Conservation (phyloP, 1,140 invertebrate genomes). For the Brevipalpus yothersi region DNA sequence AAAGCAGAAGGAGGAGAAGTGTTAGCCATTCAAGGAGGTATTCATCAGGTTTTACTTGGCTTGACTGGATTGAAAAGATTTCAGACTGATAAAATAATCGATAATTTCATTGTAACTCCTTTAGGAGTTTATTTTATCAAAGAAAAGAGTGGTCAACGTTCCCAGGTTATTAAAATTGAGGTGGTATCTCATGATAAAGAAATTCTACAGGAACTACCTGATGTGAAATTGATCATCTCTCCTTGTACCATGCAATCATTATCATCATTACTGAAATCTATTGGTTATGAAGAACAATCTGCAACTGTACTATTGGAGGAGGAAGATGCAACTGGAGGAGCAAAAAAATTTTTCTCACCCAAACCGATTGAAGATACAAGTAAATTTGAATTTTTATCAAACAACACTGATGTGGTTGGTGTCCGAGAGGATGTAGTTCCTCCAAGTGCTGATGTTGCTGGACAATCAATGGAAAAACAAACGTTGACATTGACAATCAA, state of each 20-base stretch:
- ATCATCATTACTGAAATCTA: conserved; percentile 34
- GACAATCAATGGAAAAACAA: neutral
- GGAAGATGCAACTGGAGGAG: too few relatives aligned
- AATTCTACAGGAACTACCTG: conserved; percentile 20
- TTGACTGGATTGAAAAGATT: neutral
- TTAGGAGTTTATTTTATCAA: neutral
- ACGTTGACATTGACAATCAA: conserved; percentile 1
- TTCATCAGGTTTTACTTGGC: conserved; percentile 1
- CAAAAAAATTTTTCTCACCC: neutral
- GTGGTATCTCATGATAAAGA: conserved; percentile 17
- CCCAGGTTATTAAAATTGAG: conserved; percentile 29
- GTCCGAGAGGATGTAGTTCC: neutral
- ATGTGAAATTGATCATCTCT: conserved; percentile 59
- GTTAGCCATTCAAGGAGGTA: neutral
- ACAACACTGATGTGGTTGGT: neutral
- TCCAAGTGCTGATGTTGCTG: neutral
- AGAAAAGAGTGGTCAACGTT: neutral
- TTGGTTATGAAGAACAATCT: conserved; percentile 21
- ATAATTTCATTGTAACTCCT: conserved; percentile 4
- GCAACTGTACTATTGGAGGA: too few relatives aligned
- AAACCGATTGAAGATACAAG: neutral
- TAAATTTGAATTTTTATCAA: neutral
- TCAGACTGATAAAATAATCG: neutral
- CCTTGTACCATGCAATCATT: conserved; percentile 49
- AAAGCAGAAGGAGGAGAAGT: neutral